Conservation (phyloP, 2,797 vertebrate species). For the Xenops minutus region DNA sequence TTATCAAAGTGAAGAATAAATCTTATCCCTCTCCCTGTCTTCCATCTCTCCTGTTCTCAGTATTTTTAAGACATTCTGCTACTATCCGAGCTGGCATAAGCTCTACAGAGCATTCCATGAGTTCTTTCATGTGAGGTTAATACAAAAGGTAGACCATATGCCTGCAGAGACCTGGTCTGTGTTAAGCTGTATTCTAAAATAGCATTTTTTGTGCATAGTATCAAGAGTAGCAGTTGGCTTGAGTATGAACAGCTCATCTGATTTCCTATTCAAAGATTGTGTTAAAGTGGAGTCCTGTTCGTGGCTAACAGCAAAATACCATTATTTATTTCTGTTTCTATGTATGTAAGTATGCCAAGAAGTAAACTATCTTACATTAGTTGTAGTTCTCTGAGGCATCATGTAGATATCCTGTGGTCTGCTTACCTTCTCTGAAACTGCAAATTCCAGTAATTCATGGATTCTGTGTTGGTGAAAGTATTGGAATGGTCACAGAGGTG, state of each 20-base stretch:
- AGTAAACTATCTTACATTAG: background rate
- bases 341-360: background rate
- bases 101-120: background rate
- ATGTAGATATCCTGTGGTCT: background rate
- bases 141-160: background rate
- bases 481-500: background rate
- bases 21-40: background rate
- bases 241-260: background rate
- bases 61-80: background rate
- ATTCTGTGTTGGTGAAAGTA: background rate
- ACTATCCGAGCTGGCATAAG: background rate
- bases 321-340: background rate
- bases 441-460: background rate
- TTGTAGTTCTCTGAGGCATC: background rate
- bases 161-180: background rate
- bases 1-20: background rate
- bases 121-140: background rate
- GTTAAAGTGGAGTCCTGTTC: background rate
- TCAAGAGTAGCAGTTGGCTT: constrained; percentile 4
- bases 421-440: background rate
- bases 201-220: background rate
- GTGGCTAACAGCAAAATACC: background rate
- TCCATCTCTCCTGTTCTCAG: background rate
- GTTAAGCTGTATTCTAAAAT: constrained; percentile 10
- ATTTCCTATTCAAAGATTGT: background rate